Conservation (phyloP, 2,888 invertebrate species). For the Mythimna albipuncta region DNA sequence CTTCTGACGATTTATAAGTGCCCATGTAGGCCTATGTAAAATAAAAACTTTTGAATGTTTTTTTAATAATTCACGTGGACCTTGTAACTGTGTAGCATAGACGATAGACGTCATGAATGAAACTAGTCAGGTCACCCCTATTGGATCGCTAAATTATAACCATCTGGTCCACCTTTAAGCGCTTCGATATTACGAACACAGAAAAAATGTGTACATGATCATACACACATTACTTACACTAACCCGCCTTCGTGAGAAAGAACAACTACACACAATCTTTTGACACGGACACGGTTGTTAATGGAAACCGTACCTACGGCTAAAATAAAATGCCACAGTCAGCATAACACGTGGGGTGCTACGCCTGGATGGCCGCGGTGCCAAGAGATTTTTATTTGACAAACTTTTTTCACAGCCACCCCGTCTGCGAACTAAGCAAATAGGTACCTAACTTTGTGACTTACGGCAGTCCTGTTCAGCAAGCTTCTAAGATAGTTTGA, state of each 20-base stretch:
- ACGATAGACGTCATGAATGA: no score
- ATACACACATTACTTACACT: neutral
- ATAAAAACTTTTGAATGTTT: no score
- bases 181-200: no score
- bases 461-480: conserved; percentile 58
- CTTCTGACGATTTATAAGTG: no score
- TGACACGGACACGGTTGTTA: conserved; percentile 45
- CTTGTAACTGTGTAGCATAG: no score
- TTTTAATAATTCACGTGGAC: no score
- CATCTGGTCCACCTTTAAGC: no score
- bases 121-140: no score
- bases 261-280: neutral
- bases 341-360: conserved; percentile 82
- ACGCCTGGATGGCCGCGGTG: conserved; percentile 76
- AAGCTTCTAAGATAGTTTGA: neutral
- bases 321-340: conserved; percentile 79
- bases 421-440: conserved; percentile 89
- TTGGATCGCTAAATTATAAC: no score
- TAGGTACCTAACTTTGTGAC: conserved; percentile 75
- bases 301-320: conserved; percentile 58
- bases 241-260: neutral
- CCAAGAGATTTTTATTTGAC: conserved; percentile 86
- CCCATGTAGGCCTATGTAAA: no score
- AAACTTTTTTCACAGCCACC: conserved; percentile 86
- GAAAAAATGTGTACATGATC: no score